Percentiles rank a stretch among this genome's conserved stretches.
Evolutionary conservation across 2,888 invertebrate species (phyloP).

Genomic region (Imbricaverruca yamaguchii): DNA sequence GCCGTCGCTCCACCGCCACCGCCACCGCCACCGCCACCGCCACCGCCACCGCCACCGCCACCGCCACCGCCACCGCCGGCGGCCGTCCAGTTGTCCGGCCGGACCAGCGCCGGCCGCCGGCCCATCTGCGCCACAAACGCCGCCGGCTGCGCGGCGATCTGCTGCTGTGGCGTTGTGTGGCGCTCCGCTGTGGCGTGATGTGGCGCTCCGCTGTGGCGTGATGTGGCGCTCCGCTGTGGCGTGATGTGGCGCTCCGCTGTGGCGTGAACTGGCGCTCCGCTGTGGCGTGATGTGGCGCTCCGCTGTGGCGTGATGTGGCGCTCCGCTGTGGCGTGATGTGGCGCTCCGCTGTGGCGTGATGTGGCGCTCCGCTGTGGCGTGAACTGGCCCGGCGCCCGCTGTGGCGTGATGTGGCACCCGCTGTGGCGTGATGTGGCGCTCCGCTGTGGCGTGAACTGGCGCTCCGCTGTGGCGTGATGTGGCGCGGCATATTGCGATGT

Average conservation of each 20-base stretch:
- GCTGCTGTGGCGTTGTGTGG: not conserved
- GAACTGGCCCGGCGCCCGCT: too few relatives aligned
- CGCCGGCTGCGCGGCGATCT: not conserved
- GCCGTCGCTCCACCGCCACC: not conserved
- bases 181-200: too few relatives aligned
- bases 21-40: too few relatives aligned
- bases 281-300: not conserved
- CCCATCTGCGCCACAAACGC: too few relatives aligned
- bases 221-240: too few relatives aligned
- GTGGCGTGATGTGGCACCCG: too few relatives aligned
- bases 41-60: not conserved
- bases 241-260: too few relatives aligned
- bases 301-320: not conserved
- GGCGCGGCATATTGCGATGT: too few relatives aligned
- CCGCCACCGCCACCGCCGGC: not conserved
- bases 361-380: not conserved
- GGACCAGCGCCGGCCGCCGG: not conserved
- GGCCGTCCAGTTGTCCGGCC: not conserved
- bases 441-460: too few relatives aligned
- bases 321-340: not conserved
- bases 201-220: not conserved
- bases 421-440: too few relatives aligned
- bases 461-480: too few relatives aligned
- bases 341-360: not conserved
- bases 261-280: not conserved